Evolutionary conservation across 2,888 invertebrate species (phyloP).

Genomic region (Cynaeus angustus): DNA sequence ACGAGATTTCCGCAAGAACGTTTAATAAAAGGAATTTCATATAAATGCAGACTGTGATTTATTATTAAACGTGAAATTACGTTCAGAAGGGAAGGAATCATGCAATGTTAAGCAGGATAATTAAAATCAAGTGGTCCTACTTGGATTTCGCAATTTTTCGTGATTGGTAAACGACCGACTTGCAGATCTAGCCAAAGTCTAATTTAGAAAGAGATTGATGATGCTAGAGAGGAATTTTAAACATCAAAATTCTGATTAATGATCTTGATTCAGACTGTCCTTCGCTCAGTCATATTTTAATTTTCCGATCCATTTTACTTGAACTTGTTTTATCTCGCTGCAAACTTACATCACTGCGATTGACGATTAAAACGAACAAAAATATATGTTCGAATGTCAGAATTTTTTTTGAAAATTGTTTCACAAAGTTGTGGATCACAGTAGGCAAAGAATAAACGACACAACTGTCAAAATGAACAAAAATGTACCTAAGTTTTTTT

Average conservation of each 20-base stretch:
- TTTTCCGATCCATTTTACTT: slow-evolving; percentile 3
- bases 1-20: slow-evolving; percentile 20
- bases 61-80: slow-evolving; percentile 8
- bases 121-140: background rate
- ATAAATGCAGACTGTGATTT: slow-evolving; percentile 10
- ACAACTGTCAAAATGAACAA: no score
- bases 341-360: background rate
- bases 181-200: slow-evolving; percentile 16
- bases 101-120: background rate
- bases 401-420: no score
- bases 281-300: slow-evolving; percentile 6
- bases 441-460: no score
- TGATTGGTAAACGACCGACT: background rate
- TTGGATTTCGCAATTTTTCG: background rate
- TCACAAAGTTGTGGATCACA: no score
- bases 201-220: slow-evolving; percentile 32
- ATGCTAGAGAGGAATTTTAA: slow-evolving; percentile 21
- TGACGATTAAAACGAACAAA: slow-evolving; percentile 10
- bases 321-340: background rate
- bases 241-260: slow-evolving; percentile 28
- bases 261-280: slow-evolving; percentile 13
- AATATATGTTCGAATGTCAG: no score
- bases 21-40: slow-evolving; percentile 24
- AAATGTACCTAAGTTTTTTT: no score
- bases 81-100: background rate